Percentiles rank a stretch among this genome's conserved stretches.
Evolutionary conservation across 2,113 vertebrate genomes (phyloP).

Genomic region (Oryzias javanicus): DNA sequence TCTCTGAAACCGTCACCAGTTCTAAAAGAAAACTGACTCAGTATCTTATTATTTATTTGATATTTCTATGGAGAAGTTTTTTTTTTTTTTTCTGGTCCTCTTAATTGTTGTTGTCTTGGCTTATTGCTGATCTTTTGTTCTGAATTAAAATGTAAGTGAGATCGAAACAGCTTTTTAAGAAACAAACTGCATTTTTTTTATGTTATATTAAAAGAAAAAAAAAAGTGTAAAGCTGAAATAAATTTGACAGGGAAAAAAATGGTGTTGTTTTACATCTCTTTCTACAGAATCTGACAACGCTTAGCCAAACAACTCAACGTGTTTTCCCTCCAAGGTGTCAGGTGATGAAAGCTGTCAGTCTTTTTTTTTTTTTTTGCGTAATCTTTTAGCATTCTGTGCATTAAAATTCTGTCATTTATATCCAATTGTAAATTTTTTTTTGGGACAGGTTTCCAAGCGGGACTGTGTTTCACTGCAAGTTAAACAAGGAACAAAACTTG

Average conservation of each 20-base stretch:
- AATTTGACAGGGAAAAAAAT: neutral
- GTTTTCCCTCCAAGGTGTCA: slow-evolving; percentile 38
- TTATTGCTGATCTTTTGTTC: too few relatives aligned
- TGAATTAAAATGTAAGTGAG: slow-evolving; percentile 22
- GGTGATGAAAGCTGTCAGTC: slow-evolving; percentile 44
- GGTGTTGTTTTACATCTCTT: slow-evolving; percentile 18
- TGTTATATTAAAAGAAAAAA: slow-evolving; percentile 8
- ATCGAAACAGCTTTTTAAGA: slow-evolving; percentile 20
- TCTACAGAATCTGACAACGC: slow-evolving; percentile 29
- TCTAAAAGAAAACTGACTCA: too few relatives aligned
- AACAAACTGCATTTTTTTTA: neutral
- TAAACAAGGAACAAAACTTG: slow-evolving; percentile 49
- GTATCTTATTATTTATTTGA: too few relatives aligned
- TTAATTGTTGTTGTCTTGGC: too few relatives aligned
- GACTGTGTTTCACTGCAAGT: neutral
- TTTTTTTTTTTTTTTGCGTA: slow-evolving; percentile 27
- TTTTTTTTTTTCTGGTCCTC: too few relatives aligned
- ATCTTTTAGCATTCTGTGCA: neutral
- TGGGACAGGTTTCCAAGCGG: neutral
- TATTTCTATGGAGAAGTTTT: too few relatives aligned
- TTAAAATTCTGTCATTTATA: too few relatives aligned
- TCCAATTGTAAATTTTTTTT: neutral
- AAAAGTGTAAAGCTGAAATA: slow-evolving; percentile 4
- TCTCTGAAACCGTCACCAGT: too few relatives aligned
- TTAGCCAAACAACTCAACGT: slow-evolving; percentile 39